A percentile compares a stretch with the other conserved stretches of the same genome.
Conservation (phyloP, 2,113 vertebrate species). For the Machaerirhynchus nigripectus region DNA sequence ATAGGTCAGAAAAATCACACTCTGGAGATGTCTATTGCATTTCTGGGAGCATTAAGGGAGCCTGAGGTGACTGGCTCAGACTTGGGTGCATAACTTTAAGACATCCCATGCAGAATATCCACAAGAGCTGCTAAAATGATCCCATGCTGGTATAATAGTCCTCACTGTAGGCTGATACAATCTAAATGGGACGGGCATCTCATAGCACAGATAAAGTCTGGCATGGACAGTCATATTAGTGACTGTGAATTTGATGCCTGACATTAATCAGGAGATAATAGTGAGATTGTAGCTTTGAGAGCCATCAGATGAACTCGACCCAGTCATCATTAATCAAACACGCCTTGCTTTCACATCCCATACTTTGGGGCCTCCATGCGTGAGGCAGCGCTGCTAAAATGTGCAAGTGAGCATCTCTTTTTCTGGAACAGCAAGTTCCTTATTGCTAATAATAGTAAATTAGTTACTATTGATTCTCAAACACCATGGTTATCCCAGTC, state of each 20-base stretch:
- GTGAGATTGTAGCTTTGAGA: not conserved
- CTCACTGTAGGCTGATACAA: not conserved
- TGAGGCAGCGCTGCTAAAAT: fast-evolving
- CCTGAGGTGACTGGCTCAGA: not conserved
- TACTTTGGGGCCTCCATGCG: fast-evolving
- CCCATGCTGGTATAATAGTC: not conserved
- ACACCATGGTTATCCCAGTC: not conserved
- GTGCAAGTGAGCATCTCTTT: not conserved
- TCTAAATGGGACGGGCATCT: not conserved
- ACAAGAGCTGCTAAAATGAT: not conserved
- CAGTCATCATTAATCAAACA: not conserved
- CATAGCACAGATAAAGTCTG: not conserved
- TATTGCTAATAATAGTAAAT: not conserved
- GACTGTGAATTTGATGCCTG: not conserved
- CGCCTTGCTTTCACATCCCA: fast-evolving
- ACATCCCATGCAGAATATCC: not conserved
- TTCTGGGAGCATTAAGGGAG: not conserved
- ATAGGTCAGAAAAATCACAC: conserved; percentile 1
- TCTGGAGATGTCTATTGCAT: not conserved
- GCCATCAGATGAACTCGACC: not conserved
- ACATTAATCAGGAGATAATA: conserved; percentile 1
- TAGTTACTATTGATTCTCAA: not conserved
- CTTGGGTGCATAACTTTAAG: not conserved
- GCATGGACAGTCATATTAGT: not conserved
- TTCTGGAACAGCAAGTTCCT: not conserved